Evolutionary conservation across 2,888 invertebrate species (phyloP), one percentile per base, ranked within the genome.

Genomic region (Prenolepis imparis): DNA sequence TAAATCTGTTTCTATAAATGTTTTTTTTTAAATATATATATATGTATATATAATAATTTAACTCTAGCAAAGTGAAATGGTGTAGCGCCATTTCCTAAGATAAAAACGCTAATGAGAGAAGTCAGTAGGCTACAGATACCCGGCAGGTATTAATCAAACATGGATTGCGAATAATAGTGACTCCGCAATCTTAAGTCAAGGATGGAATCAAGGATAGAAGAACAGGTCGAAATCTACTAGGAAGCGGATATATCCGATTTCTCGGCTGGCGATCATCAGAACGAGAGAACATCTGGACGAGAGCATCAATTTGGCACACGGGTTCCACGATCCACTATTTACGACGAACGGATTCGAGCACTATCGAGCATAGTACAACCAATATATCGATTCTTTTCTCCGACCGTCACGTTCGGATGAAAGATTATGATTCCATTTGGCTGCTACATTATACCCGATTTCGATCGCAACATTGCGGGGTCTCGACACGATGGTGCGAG

Each of bases 241-340:
- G 78, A 78, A 80, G 72, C 28, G 12, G 18, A 36, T 57, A 72
- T 59, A 41, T 61, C 21, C 44, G 78, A 80, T 80, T 80, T 80
- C 78, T 80, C 78, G 70, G n/a, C 28, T 41, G 41, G 57, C 59
- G 57, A 78, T 72, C 44, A n/a, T 6, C 9, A 5, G 5, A 28
- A 28, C 28, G 59, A 18, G 59, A 18, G 44, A 72, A 80, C 78
- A 80, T 72, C 78, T 80, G 78, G 36, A 18, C n/a, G 28, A 72
- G 48, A 72, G 44, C 72, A 61, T 48, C 70, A 24, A 72, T 80
- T 80, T 72, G 68, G 77, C 78, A 32, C 78, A 36, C 72, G 12
- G 12, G n/a, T n/a, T 32, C 28, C 72, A 59, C 18, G 32, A 70
- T 78, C 72, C 44, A 18, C 11, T 18, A 21, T 70, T 59, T 64